phyloP scores from a whole-genome alignment of 64 coral and sea anemone genomes.

The Dendronephthya gigantea region DNA sequence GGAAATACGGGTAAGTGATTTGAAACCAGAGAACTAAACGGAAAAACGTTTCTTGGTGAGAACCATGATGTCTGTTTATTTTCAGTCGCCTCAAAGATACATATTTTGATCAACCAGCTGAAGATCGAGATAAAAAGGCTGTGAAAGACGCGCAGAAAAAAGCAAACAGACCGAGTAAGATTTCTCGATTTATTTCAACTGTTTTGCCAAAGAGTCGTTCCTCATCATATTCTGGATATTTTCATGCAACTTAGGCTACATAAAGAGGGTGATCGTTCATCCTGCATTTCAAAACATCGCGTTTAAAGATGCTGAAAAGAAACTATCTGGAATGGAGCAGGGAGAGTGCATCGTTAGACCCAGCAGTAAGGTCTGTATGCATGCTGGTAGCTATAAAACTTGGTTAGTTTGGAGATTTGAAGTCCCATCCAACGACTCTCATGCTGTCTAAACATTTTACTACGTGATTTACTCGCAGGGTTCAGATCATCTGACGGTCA shows the following conservation, averaged over 20 bases:
- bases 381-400: not conserved
- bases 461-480: conserved; percentile 41
- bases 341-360: conserved; percentile 91
- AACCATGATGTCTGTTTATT: not conserved
- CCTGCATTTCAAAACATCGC: conserved; percentile 91
- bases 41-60: no score
- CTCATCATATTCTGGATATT: not conserved
- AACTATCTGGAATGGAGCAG: conserved; percentile 80
- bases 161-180: conserved; percentile 90
- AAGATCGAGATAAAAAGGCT: conserved; percentile 70
- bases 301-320: conserved; percentile 91
- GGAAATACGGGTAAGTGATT: conserved; percentile 80
- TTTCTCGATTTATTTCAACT: no score
- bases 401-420: no score
- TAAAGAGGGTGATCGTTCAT: conserved; percentile 91
- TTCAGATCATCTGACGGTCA: conserved; percentile 89
- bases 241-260: conserved; percentile 50
- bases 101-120: conserved; percentile 72
- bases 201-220: no score
- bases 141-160: conserved; percentile 74
- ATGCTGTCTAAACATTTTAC: no score
- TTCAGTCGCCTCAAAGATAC: conserved; percentile 60
- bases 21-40: not conserved
- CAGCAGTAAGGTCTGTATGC: conserved; percentile 78
- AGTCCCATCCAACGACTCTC: no score